Evolutionary conservation across 2,113 vertebrate species (phyloP), one percentile per base, ranked within the genome.

Genomic region (Aviceda subcristata): DNA sequence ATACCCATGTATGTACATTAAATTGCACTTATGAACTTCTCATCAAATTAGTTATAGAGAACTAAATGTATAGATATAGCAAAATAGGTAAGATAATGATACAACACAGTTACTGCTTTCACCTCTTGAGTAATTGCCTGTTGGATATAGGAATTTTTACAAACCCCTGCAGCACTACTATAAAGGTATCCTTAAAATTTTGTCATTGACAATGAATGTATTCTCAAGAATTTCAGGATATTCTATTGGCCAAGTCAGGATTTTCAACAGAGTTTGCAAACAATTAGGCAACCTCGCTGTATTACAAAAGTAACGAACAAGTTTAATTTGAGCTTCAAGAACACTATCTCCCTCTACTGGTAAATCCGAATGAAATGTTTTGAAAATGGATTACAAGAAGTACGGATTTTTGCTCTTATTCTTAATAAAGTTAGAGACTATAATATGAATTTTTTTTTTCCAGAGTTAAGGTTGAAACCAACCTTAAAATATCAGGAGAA

Each of bases 291-390:
- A n/a, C 17, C 24, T 20, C 3, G 0, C 41, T 32, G 12, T 24
- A 15, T 12, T 39, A 24, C 3, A 50, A 57, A 76, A 88, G 22
- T 8, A 67, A 27, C 15, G 4, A 36, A 11, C 41, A 23, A 21
- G 13, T 68, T 55, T 29, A 72, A 34, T 45, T 38, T 68, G 22
- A 1, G 12, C 66, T 67, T 50, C 64, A 88, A 94, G 94, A 78
- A 34, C 94, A 27, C 78, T 16, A 69, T 71, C 94, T 60, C 97
- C 97, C 94, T 95, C 97, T 97, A 83, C 94, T 95, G 97, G 97
- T 80, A 87, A n/a, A 2, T 59, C 51, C 66, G 32, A 78, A 32
- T 1, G 19, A 62, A 66, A 56, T 18, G 16, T 62, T 55, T 36
- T 34, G 43, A 51, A 80, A 75, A 48, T 2, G 7, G 20, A 34